A percentile compares a stretch with the other conserved stretches of the same genome.
These are phyloP conservation scores for Opisthograptis luteolata DNA, from an alignment of 2,888 invertebrate species.

Conservation along the genomic window DNA sequence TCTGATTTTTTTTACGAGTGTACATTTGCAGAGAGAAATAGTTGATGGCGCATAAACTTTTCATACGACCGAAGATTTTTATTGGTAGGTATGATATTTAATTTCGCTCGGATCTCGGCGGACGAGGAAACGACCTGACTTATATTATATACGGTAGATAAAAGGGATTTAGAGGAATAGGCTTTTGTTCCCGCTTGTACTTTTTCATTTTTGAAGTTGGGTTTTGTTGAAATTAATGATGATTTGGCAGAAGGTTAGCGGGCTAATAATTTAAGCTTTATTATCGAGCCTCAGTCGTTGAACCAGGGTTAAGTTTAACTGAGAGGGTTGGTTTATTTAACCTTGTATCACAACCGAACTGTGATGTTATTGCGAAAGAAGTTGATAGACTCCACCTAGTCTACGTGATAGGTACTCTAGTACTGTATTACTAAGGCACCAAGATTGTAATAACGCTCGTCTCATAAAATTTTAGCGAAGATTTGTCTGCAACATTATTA, in stretches of 20 bases:
- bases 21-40: conserved; percentile 38
- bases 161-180: conserved; percentile 9
- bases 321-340: too few relatives aligned
- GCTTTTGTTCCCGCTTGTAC: conserved; percentile 1
- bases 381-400: too few relatives aligned
- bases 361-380: too few relatives aligned
- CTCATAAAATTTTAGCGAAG: neutral
- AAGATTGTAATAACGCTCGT: too few relatives aligned
- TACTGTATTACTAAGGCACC: too few relatives aligned
- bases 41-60: conserved; percentile 35
- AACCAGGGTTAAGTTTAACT: too few relatives aligned
- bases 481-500: neutral
- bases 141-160: conserved; percentile 18
- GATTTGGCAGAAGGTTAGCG: neutral
- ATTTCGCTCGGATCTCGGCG: conserved; percentile 12
- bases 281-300: too few relatives aligned
- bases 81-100: conserved; percentile 22
- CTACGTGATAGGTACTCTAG: too few relatives aligned
- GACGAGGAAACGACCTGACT: conserved; percentile 8
- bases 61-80: conserved; percentile 37
- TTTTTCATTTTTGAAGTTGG: conserved; percentile 1
- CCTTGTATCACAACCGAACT: too few relatives aligned
- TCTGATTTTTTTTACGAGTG: conserved; percentile 25
- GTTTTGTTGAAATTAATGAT: conserved; percentile 1
- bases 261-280: too few relatives aligned